Evolutionary conservation across 1,140 invertebrate species (phyloP).

Genomic region (Dendroctonus valens): DNA sequence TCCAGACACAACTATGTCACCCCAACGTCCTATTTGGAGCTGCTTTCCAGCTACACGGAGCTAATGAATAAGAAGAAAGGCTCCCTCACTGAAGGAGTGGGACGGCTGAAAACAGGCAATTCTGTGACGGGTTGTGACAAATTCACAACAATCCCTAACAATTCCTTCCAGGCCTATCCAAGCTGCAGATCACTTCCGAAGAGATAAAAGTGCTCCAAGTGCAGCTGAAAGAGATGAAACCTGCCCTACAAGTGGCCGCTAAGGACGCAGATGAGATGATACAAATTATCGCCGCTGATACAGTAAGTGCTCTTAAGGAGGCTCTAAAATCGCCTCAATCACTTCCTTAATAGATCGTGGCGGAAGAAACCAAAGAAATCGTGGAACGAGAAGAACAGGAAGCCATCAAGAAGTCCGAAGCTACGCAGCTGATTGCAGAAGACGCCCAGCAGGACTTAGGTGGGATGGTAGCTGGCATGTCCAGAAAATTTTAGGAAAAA

Average conservation of each 20-base stretch:
- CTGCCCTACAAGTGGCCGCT: constrained; percentile 62
- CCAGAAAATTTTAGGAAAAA: not conserved
- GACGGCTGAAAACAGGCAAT: constrained; percentile 56
- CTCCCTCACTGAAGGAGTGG: constrained; percentile 54
- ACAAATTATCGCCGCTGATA: constrained; percentile 54
- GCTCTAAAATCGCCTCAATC: constrained; percentile 2
- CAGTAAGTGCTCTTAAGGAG: constrained; percentile 43
- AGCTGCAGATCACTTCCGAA: constrained; percentile 58
- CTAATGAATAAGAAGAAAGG: constrained; percentile 61
- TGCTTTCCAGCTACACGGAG: constrained; percentile 61
- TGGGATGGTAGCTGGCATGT: not conserved
- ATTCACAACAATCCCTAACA: not conserved
- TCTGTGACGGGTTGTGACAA: not conserved
- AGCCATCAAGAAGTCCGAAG: constrained; percentile 61
- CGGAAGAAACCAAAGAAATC: constrained; percentile 65
- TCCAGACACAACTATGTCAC: constrained; percentile 68
- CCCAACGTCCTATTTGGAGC: constrained; percentile 66
- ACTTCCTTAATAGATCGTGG: constrained; percentile 56
- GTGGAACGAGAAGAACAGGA: constrained; percentile 68
- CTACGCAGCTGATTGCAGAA: constrained; percentile 68
- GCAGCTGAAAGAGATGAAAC: constrained; percentile 64
- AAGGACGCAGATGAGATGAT: constrained; percentile 58
- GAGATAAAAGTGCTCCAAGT: constrained; percentile 65
- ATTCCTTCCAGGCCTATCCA: constrained; percentile 55
- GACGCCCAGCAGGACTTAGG: constrained; percentile 71